Evolutionary conservation across 2,113 vertebrate species (phyloP).

Genomic region (Calyptomena viridis): DNA sequence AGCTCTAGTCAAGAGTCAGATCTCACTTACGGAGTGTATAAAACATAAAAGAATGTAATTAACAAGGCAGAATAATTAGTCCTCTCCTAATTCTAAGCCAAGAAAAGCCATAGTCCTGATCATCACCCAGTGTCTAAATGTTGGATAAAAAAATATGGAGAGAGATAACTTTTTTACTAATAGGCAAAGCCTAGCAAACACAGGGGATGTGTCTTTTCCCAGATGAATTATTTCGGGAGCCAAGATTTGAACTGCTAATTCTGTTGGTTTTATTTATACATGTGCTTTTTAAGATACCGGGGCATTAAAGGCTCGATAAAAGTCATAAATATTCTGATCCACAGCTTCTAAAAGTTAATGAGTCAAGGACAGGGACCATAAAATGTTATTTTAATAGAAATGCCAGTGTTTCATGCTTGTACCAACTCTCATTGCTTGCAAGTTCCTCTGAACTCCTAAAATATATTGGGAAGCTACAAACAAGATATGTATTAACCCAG

Average conservation of each 20-base stretch:
- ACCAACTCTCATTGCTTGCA: not conserved
- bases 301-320: not conserved
- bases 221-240: not conserved
- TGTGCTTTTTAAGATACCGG: not conserved
- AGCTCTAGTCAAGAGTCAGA: not conserved
- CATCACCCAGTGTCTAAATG: not conserved
- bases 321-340: not conserved
- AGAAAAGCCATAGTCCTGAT: not conserved
- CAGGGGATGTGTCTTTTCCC: not conserved
- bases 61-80: not conserved
- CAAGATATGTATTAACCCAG: accelerated
- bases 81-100: not conserved
- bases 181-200: not conserved
- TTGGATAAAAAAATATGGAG: not conserved
- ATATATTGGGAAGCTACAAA: not conserved
- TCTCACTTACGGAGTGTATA: not conserved
- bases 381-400: not conserved
- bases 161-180: not conserved
- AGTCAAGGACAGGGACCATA: not conserved
- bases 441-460: not conserved
- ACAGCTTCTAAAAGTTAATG: not conserved
- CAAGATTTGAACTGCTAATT: not conserved
- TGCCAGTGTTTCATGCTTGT: not conserved
- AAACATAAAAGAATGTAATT: not conserved
- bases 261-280: not conserved